These are phyloP conservation scores for Orchesella cincta DNA, from an alignment of 1,140 invertebrate species.

Conservation along the genomic window DNA sequence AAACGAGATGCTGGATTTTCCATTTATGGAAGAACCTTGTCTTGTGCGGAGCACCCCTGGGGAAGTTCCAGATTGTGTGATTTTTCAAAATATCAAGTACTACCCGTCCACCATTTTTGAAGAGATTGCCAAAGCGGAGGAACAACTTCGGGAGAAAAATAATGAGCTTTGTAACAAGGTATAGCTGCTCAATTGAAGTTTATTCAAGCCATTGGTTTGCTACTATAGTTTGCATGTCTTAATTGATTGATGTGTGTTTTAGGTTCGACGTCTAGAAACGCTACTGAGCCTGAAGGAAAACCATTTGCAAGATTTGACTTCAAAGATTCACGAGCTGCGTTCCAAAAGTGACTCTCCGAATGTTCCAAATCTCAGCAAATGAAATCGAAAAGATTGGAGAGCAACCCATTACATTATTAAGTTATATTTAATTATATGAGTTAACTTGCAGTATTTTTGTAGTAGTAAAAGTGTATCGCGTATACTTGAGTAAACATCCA, in stretches of 20 bases:
- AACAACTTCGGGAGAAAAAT: background rate
- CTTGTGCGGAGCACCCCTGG: background rate
- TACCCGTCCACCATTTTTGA: constrained; percentile 3
- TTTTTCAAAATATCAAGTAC: constrained; percentile 20
- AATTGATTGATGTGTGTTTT: background rate
- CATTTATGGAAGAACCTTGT: constrained; percentile 16
- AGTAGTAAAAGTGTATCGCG: too few relatives aligned
- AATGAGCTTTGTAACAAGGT: constrained; percentile 10
- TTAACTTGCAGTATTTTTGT: too few relatives aligned
- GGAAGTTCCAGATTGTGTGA: constrained; percentile 19
- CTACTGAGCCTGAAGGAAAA: constrained; percentile 42
- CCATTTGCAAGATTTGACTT: constrained; percentile 40
- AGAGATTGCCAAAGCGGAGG: background rate
- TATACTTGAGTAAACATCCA: too few relatives aligned
- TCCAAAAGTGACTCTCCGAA: too few relatives aligned
- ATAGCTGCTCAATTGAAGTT: background rate
- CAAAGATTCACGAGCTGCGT: constrained; percentile 38
- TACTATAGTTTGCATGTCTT: background rate
- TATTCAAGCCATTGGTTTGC: background rate
- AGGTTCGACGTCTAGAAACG: constrained; percentile 39
- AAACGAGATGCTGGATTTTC: background rate
- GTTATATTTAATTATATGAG: too few relatives aligned
- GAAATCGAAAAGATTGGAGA: too few relatives aligned
- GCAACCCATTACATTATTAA: too few relatives aligned
- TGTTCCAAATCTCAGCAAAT: too few relatives aligned